Conservation (phyloP, 2,888 invertebrate genomes). For the Cephus runcator region DNA sequence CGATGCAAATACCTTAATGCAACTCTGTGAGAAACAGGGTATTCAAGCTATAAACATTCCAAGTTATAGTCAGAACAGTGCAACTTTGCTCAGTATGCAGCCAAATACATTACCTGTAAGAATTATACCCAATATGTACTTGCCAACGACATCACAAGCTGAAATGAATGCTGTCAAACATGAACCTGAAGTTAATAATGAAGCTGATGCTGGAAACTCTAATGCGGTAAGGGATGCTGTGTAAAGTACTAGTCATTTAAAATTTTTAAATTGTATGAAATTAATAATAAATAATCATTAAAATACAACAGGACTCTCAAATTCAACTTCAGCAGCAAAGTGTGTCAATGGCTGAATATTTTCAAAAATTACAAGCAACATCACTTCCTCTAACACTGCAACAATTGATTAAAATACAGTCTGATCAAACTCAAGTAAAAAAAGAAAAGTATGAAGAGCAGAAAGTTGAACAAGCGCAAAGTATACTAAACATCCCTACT, state of each 20-base stretch:
- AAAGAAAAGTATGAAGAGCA: conserved; percentile 52
- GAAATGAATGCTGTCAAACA: conserved; percentile 40
- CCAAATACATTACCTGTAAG: conserved; percentile 52
- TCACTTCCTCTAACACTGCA: conserved; percentile 58
- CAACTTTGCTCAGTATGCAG: conserved; percentile 48
- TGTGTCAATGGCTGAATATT: conserved; percentile 60
- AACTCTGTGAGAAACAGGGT: conserved; percentile 57
- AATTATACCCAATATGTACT: conserved; percentile 55
- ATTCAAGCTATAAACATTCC: conserved; percentile 61
- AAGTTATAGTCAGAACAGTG: conserved; percentile 57
- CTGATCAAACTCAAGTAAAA: conserved; percentile 47
- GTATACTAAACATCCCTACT: conserved; percentile 62
- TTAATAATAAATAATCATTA: not conserved
- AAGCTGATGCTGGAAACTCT: conserved; percentile 37
- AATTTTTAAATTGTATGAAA: not conserved
- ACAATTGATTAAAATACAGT: conserved; percentile 59
- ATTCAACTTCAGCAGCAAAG: conserved; percentile 55
- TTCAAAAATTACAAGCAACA: conserved; percentile 61
- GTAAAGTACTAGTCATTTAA: not conserved
- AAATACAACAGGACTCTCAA: conserved; percentile 41
- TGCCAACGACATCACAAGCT: conserved; percentile 45
- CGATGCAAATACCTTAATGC: conserved; percentile 55
- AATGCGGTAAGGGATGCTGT: conserved; percentile 28
- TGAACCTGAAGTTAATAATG: conserved; percentile 34
- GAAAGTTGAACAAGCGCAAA: conserved; percentile 51